A percentile compares a stretch with the other conserved stretches of the same genome.
Evolutionary conservation across 2,888 invertebrate species (phyloP).

Genomic region (Merodon equestris): DNA sequence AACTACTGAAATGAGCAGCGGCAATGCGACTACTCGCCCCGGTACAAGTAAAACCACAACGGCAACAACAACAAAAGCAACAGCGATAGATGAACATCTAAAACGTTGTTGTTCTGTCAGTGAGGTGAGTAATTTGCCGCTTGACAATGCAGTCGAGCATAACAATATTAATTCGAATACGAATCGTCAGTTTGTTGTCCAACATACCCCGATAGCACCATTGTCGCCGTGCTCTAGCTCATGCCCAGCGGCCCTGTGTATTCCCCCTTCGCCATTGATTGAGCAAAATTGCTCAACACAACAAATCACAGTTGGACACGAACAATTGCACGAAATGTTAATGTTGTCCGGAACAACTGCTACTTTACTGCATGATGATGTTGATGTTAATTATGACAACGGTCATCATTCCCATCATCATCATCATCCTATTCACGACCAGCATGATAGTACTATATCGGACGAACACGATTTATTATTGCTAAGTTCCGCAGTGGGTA

Average conservation of each 20-base stretch:
- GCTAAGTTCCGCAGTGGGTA: constrained; percentile 43
- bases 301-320: constrained; percentile 47
- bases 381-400: constrained; percentile 15
- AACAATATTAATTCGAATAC: constrained; percentile 55
- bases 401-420: constrained; percentile 12
- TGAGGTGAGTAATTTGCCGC: constrained; percentile 68
- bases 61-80: background rate
- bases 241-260: constrained; percentile 43
- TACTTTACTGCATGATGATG: constrained; percentile 29
- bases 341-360: constrained; percentile 39
- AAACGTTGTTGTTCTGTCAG: constrained; percentile 58
- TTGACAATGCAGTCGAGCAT: constrained; percentile 64
- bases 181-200: constrained; percentile 21
- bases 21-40: background rate
- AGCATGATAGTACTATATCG: background rate
- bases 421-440: background rate
- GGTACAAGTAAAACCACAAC: background rate
- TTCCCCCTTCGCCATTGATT: constrained; percentile 53
- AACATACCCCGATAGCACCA: constrained; percentile 11
- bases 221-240: constrained; percentile 40
- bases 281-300: constrained; percentile 60
- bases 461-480: constrained; percentile 38
- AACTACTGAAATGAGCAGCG: background rate
- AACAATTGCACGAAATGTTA: constrained; percentile 62
- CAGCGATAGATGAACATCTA: constrained; percentile 13